Evolutionary conservation across 2,797 vertebrate species (phyloP).

Genomic region (Propithecus deckenii): DNA sequence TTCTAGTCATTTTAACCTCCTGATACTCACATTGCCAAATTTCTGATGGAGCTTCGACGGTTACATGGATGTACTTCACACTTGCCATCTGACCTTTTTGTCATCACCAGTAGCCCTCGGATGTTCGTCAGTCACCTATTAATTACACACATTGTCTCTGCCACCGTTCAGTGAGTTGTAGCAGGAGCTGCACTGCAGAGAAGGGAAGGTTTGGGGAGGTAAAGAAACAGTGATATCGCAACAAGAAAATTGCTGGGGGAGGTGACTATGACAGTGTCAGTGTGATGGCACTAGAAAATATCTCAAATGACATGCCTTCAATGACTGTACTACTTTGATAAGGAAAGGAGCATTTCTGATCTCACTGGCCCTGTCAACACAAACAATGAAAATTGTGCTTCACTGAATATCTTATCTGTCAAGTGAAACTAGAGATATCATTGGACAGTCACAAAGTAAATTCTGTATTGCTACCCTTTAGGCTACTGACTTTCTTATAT

Average conservation of each 20-base stretch:
- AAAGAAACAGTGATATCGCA: neutral
- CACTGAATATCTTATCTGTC: neutral
- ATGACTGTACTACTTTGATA: neutral
- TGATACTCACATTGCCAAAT: neutral
- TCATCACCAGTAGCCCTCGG: neutral
- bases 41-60: neutral
- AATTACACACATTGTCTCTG: neutral
- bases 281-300: neutral
- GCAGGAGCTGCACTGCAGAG: neutral
- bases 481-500: constrained; percentile 4
- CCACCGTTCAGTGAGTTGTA: neutral
- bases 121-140: neutral
- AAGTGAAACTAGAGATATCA: neutral
- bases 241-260: neutral
- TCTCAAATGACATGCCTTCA: neutral
- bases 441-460: neutral
- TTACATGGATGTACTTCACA: neutral
- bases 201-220: neutral
- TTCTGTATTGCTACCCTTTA: neutral
- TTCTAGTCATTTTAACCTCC: neutral
- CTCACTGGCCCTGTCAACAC: neutral
- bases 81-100: neutral
- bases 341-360: neutral
- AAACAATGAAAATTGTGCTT: neutral
- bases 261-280: neutral